Base-by-base conservation (phyloP, 2,888 invertebrate species). In the Drosophila testacea region DNA sequence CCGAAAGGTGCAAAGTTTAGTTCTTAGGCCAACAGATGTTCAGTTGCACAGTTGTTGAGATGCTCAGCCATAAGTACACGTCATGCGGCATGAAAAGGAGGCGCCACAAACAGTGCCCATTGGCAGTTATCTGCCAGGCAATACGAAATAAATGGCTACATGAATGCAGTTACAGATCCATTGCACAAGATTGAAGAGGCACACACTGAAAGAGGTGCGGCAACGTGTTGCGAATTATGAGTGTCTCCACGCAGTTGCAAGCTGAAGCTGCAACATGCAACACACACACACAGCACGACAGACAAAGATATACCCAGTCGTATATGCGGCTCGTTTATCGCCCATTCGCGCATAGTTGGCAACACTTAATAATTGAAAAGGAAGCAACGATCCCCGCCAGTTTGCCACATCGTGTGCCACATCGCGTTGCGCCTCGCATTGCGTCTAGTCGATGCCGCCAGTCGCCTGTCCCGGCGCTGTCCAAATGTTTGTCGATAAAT, bases 361-460 rank as follows among this genome's bases (percentile, higher is more conserved):
- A 81, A 88, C 88, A 90, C 90, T 91, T 90, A 90, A 90, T 91
- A 90, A 90, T 91, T 91, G 90, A 90, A 91, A 90, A 90, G 91
- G 91, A 90, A 90, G 83, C 88, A 88, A 83, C 84, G 91, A 90
- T 89, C 88, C 71, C 39, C 50, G 67, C 80, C 73, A 67, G 77
- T 68, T 77, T 38, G 61, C 60, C 78, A 63, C 76, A 68, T 73
- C 62, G 76, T 75, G 68, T 73, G 61, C 78, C 56, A 60, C 60
- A 48, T 47, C 72, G 60, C 70, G 61, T 64, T 64, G 77, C 68
- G 55, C 22, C 22, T 73, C 16, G 32, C 34, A 9, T 46, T 61
- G 52, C 42, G 70, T 79, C 79, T 82, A 79, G 72, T 71, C 69
- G 66, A 67, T 63, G 61, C 62, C 77, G 69, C 69, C 73, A 66